Percentiles rank a stretch among this genome's conserved stretches.
phyloP scores from a whole-genome alignment of 2,113 vertebrate species.

The Cercopithecus mona region DNA sequence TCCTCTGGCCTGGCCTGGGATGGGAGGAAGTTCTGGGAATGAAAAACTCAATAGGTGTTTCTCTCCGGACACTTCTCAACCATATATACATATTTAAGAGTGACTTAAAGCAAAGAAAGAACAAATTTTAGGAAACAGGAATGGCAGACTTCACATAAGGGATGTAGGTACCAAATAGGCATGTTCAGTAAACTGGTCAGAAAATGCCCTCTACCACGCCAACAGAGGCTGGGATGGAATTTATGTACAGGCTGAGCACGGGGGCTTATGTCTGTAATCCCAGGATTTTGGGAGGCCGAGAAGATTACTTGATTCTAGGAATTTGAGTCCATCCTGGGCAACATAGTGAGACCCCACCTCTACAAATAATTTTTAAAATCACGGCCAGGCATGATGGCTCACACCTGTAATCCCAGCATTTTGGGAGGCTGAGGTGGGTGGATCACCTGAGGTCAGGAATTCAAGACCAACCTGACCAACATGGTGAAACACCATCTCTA shows the following conservation, averaged over 20 bases:
- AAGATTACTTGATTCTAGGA: background rate
- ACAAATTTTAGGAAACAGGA: background rate
- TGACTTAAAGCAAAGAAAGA: background rate
- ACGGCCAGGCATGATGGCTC: too few species aligned
- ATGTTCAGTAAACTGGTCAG: background rate
- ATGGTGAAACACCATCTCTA: too few species aligned
- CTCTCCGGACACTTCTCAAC: background rate
- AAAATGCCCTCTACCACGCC: background rate
- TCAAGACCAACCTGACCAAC: too few species aligned
- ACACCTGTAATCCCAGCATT: too few species aligned
- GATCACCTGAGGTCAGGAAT: too few species aligned
- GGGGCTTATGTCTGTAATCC: background rate
- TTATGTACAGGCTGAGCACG: background rate
- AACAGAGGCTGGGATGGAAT: background rate
- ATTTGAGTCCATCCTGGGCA: background rate
- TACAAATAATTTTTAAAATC: background rate
- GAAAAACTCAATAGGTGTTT: background rate
- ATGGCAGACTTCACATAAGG: background rate
- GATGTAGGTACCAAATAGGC: background rate
- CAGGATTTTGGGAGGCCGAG: background rate
- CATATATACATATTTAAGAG: background rate
- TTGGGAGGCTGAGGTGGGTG: too few species aligned
- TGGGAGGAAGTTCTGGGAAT: background rate
- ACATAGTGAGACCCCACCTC: background rate
- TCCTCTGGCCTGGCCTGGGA: too few species aligned